Percentiles rank a stretch among this genome's conserved stretches.
Evolutionary conservation across 2,888 invertebrate species (phyloP).

Genomic region (Aplocera efformata): DNA sequence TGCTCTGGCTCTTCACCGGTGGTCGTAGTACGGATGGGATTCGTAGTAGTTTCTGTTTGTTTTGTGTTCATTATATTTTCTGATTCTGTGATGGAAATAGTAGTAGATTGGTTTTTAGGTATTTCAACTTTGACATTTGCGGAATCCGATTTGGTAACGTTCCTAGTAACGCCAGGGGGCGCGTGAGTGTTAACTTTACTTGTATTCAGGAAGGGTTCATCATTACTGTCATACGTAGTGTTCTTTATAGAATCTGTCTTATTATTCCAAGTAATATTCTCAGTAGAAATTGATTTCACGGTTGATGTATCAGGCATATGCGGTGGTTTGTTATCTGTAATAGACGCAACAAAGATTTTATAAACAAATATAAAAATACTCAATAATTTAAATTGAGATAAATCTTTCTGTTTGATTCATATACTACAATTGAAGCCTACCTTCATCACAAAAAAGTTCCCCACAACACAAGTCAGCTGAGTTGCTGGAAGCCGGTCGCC

Average conservation of each 20-base stretch:
- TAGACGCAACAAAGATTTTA: not conserved
- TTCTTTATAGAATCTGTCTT: slow-evolving; percentile 7
- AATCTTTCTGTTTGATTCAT: too few species aligned
- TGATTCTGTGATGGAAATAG: slow-evolving; percentile 6
- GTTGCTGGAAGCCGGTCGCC: slow-evolving; percentile 32
- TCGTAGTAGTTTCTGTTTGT: slow-evolving; percentile 20
- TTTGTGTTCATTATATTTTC: slow-evolving; percentile 14
- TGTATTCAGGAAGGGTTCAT: slow-evolving; percentile 14
- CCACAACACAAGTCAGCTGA: slow-evolving; percentile 57
- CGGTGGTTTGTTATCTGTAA: slow-evolving; percentile 49
- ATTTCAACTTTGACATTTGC: not conserved
- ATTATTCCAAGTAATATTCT: slow-evolving; percentile 15
- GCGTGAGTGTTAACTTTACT: slow-evolving; percentile 17
- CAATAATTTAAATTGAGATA: not conserved
- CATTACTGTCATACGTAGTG: slow-evolving; percentile 8
- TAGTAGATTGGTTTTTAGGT: slow-evolving; percentile 2
- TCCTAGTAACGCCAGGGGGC: not conserved
- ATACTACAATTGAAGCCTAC: too few species aligned
- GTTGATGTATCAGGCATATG: slow-evolving; percentile 29
- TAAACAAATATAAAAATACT: not conserved
- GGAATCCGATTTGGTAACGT: slow-evolving; percentile 4
- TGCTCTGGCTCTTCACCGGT: slow-evolving; percentile 37
- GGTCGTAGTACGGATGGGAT: slow-evolving; percentile 29
- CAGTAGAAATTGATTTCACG: slow-evolving; percentile 23
- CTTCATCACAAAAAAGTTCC: slow-evolving; percentile 52